Evolutionary conservation across 64 coral and sea anemone species (phyloP), one percentile per base, ranked within the genome.

Genomic region (Platygyra sinensis): DNA sequence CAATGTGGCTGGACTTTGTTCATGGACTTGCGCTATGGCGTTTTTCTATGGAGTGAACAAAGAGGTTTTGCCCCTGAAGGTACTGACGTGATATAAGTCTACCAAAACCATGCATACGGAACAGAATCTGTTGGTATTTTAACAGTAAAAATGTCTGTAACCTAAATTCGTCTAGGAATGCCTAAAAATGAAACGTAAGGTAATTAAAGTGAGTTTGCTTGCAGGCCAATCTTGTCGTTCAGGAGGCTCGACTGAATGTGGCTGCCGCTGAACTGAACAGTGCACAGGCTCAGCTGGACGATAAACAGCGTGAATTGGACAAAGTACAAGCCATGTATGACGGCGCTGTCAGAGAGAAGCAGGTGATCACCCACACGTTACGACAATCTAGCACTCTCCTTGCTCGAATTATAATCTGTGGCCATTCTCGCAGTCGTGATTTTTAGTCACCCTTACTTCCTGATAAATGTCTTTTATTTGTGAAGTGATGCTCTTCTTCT

Each of bases 31-130:
- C 75, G 97, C 97, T 49, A 99, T 99, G 97, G 87, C 97, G 33
- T 93, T 87, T 30, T 99, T 99, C 91, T 99, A 95, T 46, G 97
- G 94, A 31, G 93, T 99, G 18, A 99, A 99, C 85, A 99, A 99
- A 89, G 94, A 99, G 60, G 97, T 99, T 42, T 80, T 99, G 20
- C 97, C 97, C 30, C 84, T 99, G 10, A 99, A 99, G 94, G 97
- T 99, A 89, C n/a, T n/a, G n/a, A n/a, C 11, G 51, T n/a, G 5
- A 36, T 24, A 15, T 0, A 39, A 6, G 60, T 4, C 32, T 28
- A 0, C 9, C 25, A 39, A 18, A 18, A 78, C 22, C 10, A 11
- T n/a, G n/a, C n/a, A n/a, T 25, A n/a, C 5, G 25, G 24, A 69
- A 25, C 22, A 24, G 8, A n/a, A 11, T 7, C 11, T 25, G 20